Evolutionary conservation across 2,888 invertebrate genomes (phyloP).

Genomic region (Orgyia antiqua): DNA sequence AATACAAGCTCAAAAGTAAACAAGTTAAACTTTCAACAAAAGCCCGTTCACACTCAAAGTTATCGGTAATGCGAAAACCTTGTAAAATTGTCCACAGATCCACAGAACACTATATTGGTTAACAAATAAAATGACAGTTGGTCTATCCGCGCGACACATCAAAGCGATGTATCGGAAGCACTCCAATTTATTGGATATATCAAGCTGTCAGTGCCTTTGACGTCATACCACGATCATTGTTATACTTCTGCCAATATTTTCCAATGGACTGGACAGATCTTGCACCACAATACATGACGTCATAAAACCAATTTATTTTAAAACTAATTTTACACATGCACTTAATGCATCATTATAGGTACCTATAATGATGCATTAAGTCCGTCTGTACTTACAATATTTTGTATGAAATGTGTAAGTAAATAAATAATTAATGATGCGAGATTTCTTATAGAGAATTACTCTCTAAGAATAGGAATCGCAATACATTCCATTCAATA

Average conservation of each 20-base stretch:
- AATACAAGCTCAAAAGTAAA: neutral
- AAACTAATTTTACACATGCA: no score
- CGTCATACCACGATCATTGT: slow-evolving; percentile 29
- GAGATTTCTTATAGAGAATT: no score
- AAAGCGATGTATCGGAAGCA: slow-evolving; percentile 24
- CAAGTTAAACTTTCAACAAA: neutral
- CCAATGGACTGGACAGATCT: slow-evolving; percentile 12
- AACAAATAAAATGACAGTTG: slow-evolving; percentile 26
- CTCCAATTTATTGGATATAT: slow-evolving; percentile 45
- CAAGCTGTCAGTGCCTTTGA: slow-evolving; percentile 39
- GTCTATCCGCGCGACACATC: slow-evolving; percentile 14
- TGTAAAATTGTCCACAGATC: slow-evolving; percentile 16
- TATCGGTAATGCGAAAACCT: slow-evolving; percentile 9
- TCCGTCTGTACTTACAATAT: no score
- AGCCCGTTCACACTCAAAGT: neutral
- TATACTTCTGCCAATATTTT: slow-evolving; percentile 25
- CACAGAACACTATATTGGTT: slow-evolving; percentile 9
- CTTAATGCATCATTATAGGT: no score
- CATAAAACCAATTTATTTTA: no score
- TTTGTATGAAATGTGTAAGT: no score
- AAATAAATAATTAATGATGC: no score
- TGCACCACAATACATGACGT: no score
- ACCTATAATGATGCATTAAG: no score
- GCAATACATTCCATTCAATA: no score
- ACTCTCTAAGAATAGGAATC: no score